Evolutionary conservation across 2,113 vertebrate genomes (phyloP).

Genomic region (Suncus etruscus): DNA sequence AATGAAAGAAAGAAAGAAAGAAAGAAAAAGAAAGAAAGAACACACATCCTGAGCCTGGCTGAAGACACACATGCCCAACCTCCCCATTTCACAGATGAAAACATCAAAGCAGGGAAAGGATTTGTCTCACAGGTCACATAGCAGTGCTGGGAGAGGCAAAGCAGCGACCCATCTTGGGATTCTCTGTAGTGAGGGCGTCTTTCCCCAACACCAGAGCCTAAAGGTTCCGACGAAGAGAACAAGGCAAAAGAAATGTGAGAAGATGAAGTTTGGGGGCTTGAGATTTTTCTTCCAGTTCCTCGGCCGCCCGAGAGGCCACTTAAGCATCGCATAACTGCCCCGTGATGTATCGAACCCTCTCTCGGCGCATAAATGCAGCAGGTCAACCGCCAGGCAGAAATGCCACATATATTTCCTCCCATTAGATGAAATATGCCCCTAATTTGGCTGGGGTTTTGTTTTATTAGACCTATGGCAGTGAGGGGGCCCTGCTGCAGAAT

Average conservation of each 20-base stretch:
- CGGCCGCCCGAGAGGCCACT: slow-evolving; percentile 48
- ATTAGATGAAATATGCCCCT: slow-evolving; percentile 87
- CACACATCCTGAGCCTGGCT: fast-evolving
- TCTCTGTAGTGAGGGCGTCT: not conserved
- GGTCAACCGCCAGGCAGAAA: slow-evolving; percentile 87
- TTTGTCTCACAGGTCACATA: no score
- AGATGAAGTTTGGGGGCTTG: not conserved
- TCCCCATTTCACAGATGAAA: not conserved
- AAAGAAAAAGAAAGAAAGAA: no score
- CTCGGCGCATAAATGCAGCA: slow-evolving; percentile 83
- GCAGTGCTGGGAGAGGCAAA: no score
- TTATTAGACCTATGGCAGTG: slow-evolving; percentile 87
- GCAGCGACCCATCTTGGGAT: no score
- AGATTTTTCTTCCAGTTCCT: slow-evolving; percentile 38
- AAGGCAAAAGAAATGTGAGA: not conserved
- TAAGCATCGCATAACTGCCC: slow-evolving; percentile 68
- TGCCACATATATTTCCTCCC: slow-evolving; percentile 85
- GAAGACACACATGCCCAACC: fast-evolving
- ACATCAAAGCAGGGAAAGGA: not conserved
- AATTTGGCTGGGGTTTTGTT: slow-evolving; percentile 87
- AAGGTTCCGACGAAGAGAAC: not conserved
- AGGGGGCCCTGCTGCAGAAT: slow-evolving; percentile 77
- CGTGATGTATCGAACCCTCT: slow-evolving; percentile 85
- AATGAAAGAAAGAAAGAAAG: no score
- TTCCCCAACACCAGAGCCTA: not conserved